Base-by-base conservation (phyloP, 2,113 vertebrate species). In the Catharus minimus region DNA sequence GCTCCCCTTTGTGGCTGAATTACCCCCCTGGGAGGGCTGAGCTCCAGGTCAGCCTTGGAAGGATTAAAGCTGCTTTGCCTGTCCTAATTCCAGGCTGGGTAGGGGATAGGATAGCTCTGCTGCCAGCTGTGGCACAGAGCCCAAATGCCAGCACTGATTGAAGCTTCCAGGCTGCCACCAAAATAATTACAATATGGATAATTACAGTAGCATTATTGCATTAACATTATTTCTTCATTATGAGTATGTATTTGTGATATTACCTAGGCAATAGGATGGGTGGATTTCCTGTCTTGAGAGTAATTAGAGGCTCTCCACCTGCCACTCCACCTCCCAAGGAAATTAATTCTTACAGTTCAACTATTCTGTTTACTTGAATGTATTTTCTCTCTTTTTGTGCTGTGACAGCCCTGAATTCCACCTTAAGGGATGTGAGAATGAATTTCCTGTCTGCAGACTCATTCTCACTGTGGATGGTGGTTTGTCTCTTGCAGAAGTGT, bases 61-160 rank as follows among this genome's bases (percentile, higher is more conserved):
- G 73, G 86, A 75, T 94, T 90, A 81, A 74, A 75, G 69, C 73
- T 71, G 65, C 88, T 93, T 50, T 86, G 73, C 15, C 61, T 88
- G 93, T 91, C 92, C 95, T 90, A 32, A 18, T 88, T 88, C 24
- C 75, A 62, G 56, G 55, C 82, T 0, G 6, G 5, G n/a, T 36
- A 65, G 73, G 86, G 76, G 83, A 8, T 66, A 76, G 73, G 83
- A 8, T 66, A 76, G 73, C 65, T 64, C 16, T 60, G 80, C 93
- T 81, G 92, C 57, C 68, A 38, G 77, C 76, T 47, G 15, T 80
- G 81, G 86, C 88, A 22, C 66, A 16, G 53, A 39, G 83, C 86
- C 90, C 33, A 33, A n/a, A 56, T 30, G 44, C 60, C 33, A 39
- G 64, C 53, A 15, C 41, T 61, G 76, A 82, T 46, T 26, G 80